Base-by-base conservation (phyloP, 2,797 vertebrate genomes). In the Gallinago nigripennis region DNA sequence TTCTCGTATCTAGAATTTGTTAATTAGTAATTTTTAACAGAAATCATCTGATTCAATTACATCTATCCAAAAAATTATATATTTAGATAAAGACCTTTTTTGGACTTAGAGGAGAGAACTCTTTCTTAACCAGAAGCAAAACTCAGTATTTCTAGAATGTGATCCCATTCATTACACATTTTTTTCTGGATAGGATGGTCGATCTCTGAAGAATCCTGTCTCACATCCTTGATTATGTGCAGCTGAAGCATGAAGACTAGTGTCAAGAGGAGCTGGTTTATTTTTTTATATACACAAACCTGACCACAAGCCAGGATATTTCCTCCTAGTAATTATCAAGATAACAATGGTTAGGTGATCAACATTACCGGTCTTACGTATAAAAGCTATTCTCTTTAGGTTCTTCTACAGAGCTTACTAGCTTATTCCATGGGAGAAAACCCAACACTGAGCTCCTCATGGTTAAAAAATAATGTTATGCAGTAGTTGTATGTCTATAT, bases 341-440 rank as follows among this genome's bases (percentile, higher is more conserved):
- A 64, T 3, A 71, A 46, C 79, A 81, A 25, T 17, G 1, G 6
- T 48, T 39, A 54, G 4, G 25, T 78, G 4, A 48, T 68, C 12
- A 58, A 4, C 14, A 6, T 39, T 53, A 35, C 4, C 8, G 69
- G 4, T 14, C 11, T 39, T 27, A 6, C 1, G 1, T 13, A 23
- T 6, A 30, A 69, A 82, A 70, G 0, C 7, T 65, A 30, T 68
- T 21, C 4, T 68, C 5, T 66, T 92, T 68, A 79, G 6, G 8
- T 68, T 78, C 14, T 64, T 83, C 41, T 72, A 4, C 17, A 58
- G 43, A 75, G 2, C 0, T 73, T 68, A 27, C 19, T 41, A n/a
- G 2, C 6, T 79, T 70, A 39, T 82, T 27, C 4, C 7, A 27
- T 41, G 28, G 30, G 43, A 60, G 27, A 25, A 92, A 92, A 82